phyloP scores from a whole-genome alignment of 2,888 invertebrate species.

The Chrysodeixis includens region DNA sequence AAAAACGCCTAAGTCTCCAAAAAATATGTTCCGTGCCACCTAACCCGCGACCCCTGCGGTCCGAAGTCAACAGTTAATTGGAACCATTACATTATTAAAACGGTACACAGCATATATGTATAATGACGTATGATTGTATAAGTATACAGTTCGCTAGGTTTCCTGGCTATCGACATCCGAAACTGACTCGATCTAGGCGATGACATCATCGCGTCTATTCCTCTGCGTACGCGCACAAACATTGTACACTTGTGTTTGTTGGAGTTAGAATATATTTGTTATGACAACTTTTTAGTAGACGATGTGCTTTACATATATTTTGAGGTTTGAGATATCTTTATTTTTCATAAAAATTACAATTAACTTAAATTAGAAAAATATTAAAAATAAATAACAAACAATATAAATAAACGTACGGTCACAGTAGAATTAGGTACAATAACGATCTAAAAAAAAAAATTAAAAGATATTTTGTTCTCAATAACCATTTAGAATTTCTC shows the following conservation, averaged over 20 bases:
- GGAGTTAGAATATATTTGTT: neutral
- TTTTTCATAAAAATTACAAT: too few species aligned
- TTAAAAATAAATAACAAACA: too few species aligned
- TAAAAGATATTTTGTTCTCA: too few species aligned
- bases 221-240: conserved; percentile 27
- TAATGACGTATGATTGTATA: conserved; percentile 1
- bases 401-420: too few species aligned
- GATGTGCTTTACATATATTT: neutral
- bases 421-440: too few species aligned
- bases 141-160: conserved; percentile 33
- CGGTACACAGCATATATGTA: conserved; percentile 19
- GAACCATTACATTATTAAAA: conserved; percentile 14
- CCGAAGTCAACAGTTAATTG: neutral
- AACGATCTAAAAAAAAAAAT: too few species aligned
- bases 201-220: conserved; percentile 48
- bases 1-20: too few species aligned
- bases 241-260: conserved; percentile 29
- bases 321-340: too few species aligned
- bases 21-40: neutral
- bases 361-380: too few species aligned
- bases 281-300: neutral
- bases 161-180: conserved; percentile 25
- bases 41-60: neutral
- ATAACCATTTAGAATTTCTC: too few species aligned
- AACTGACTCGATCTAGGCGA: conserved; percentile 35